Percentiles rank a stretch among this genome's conserved stretches.
Evolutionary conservation across 2,888 invertebrate genomes (phyloP).

Genomic region (Drosophila mulleri): DNA sequence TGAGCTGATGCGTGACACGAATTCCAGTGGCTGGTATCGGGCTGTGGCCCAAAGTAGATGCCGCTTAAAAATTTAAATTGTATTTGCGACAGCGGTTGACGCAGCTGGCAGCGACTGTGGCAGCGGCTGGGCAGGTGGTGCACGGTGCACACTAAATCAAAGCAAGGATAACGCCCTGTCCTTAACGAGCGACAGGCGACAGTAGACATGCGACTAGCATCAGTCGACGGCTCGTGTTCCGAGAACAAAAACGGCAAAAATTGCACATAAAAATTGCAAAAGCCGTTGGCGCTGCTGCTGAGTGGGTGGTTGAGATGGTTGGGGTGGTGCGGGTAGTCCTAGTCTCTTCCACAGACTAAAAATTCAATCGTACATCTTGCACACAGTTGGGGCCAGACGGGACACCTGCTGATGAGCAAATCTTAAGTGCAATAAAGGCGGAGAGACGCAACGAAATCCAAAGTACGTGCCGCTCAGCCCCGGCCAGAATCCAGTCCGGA

Average conservation of each 20-base stretch:
- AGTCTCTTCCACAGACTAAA: conserved; percentile 46
- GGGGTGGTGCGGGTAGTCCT: conserved; percentile 5
- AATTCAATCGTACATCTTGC: conserved; percentile 71
- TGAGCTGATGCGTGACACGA: conserved; percentile 73
- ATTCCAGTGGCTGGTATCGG: conserved; percentile 41
- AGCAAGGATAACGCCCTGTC: conserved; percentile 49
- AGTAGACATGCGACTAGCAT: conserved; percentile 42
- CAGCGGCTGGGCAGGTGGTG: conserved; percentile 43
- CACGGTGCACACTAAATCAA: conserved; percentile 52
- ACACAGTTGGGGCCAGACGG: conserved; percentile 27
- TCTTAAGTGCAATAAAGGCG: conserved; percentile 80
- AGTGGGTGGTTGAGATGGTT: background rate
- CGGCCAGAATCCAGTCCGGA: conserved; percentile 19
- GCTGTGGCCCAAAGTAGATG: conserved; percentile 67
- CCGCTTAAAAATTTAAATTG: conserved; percentile 81
- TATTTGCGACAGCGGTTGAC: conserved; percentile 67
- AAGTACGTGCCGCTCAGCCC: conserved; percentile 79
- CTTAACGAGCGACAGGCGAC: conserved; percentile 72
- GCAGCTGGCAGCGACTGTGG: conserved; percentile 12
- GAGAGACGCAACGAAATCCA: conserved; percentile 76
- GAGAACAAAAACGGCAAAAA: conserved; percentile 29
- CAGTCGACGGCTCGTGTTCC: conserved; percentile 28
- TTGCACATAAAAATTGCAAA: conserved; percentile 79
- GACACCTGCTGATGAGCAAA: conserved; percentile 81
- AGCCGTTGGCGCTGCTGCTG: conserved; percentile 35